Conservation (phyloP, 2,113 vertebrate species). For the Spilogale gracilis region DNA sequence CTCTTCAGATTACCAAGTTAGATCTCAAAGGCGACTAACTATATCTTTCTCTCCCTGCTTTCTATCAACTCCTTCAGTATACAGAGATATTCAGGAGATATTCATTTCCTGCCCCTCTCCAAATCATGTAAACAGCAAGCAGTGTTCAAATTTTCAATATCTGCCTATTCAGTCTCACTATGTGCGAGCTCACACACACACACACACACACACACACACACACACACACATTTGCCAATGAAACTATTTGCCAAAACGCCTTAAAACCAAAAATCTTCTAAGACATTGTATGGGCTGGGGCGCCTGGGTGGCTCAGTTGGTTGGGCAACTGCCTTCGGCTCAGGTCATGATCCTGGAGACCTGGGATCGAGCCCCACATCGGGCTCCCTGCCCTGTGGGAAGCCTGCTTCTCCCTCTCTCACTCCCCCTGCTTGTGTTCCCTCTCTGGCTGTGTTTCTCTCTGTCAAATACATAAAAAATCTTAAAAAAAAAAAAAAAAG, state of each 20-base stretch:
- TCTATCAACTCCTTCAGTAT: not conserved
- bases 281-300: not conserved
- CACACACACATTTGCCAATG: not conserved
- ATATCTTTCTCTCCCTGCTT: not conserved
- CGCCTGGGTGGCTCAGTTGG: too few relatives aligned
- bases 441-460: too few relatives aligned
- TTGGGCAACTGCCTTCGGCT: too few relatives aligned
- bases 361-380: too few relatives aligned
- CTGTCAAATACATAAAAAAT: too few relatives aligned
- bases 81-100: not conserved
- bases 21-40: not conserved
- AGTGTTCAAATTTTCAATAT: not conserved
- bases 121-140: not conserved
- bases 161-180: not conserved
- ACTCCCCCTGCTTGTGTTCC: too few relatives aligned
- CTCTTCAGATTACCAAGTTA: conserved; percentile 45
- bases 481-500: not conserved
- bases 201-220: too few relatives aligned
- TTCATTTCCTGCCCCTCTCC: not conserved
- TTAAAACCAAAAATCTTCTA: not conserved
- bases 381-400: too few relatives aligned
- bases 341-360: too few relatives aligned
- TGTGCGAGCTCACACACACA: too few relatives aligned
- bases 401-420: too few relatives aligned
- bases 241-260: not conserved